phyloP scores from a whole-genome alignment of 2,113 vertebrate species.

The Damaliscus lunatus region DNA sequence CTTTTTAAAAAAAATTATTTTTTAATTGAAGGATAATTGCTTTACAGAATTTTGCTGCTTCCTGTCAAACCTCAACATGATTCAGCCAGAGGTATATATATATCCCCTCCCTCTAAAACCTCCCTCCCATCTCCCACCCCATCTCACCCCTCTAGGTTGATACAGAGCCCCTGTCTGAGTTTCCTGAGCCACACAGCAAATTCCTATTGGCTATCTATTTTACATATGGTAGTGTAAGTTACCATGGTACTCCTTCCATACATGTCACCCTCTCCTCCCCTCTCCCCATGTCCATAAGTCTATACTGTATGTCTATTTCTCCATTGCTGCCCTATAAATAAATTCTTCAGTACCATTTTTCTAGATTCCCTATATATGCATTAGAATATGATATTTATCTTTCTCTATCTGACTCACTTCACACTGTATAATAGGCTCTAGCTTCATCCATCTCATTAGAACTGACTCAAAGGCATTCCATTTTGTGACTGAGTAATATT shows the following conservation, averaged over 20 bases:
- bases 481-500: background rate
- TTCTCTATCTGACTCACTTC: background rate
- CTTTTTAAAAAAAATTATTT: background rate
- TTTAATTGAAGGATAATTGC: background rate
- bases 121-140: background rate
- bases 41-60: background rate
- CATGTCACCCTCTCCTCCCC: background rate
- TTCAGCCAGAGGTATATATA: background rate
- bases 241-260: background rate
- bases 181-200: background rate
- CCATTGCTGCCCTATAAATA: background rate
- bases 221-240: background rate
- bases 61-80: background rate
- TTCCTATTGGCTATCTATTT: background rate
- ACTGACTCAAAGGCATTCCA: background rate
- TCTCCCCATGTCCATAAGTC: background rate
- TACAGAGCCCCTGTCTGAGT: background rate
- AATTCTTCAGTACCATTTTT: background rate
- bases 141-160: background rate
- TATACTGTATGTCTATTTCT: background rate
- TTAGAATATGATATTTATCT: background rate
- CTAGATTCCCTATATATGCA: background rate
- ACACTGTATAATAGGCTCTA: background rate
- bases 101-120: background rate
- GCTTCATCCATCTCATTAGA: background rate